Percentiles rank a stretch among this genome's conserved stretches.
Evolutionary conservation across 2,797 vertebrate genomes (phyloP).

Genomic region (Rhinella marina): DNA sequence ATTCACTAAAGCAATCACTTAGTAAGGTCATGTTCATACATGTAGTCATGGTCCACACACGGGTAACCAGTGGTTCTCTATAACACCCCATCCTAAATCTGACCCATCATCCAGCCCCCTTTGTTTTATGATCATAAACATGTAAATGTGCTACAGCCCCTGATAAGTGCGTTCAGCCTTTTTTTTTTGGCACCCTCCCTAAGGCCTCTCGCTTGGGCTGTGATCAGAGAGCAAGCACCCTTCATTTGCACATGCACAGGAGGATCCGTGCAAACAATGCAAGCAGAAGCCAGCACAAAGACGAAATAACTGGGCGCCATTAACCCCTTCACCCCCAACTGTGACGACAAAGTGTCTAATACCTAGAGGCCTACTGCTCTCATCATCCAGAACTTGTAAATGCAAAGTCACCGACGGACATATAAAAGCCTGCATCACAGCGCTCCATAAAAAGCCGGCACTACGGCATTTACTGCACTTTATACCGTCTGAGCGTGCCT

Average conservation of each 20-base stretch:
- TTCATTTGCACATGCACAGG: conserved; percentile 21
- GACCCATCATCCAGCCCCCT: conserved; percentile 29
- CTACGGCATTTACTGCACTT: not conserved
- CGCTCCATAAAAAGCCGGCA: not conserved
- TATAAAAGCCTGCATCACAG: not conserved
- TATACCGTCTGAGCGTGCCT: conserved; percentile 2
- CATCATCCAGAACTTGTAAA: not conserved
- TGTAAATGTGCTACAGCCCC: conserved; percentile 11
- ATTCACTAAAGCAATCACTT: not conserved
- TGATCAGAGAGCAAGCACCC: conserved; percentile 9
- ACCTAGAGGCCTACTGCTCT: not conserved
- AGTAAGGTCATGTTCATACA: not conserved
- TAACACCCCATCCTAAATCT: conserved; percentile 8
- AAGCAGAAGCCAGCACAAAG: not conserved
- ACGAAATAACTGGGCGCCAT: not conserved
- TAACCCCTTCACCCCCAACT: not conserved
- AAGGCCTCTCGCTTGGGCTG: conserved; percentile 21
- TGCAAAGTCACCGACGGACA: not conserved
- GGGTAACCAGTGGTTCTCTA: not conserved
- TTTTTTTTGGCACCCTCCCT: conserved; percentile 7
- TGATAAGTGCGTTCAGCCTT: conserved; percentile 12
- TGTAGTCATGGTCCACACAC: not conserved
- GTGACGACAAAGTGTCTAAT: not conserved
- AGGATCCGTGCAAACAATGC: conserved; percentile 21
- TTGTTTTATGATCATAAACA: conserved; percentile 43